Evolutionary conservation across 2,797 vertebrate genomes (phyloP).

Genomic region (Aeoliscus strigatus): DNA sequence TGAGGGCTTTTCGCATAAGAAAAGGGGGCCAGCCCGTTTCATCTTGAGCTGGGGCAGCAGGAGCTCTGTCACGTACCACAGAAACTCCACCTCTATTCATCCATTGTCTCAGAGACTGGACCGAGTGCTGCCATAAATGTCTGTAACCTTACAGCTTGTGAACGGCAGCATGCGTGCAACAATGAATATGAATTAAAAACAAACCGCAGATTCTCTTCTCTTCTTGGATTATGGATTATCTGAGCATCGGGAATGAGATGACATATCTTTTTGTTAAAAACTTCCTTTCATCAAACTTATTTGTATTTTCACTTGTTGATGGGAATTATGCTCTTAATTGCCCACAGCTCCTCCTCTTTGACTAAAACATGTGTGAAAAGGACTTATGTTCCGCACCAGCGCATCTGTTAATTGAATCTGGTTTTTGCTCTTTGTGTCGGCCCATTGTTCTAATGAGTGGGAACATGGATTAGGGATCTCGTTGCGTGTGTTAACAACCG

Average conservation of each 20-base stretch:
- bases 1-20: constrained; percentile 68
- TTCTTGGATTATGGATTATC: no score
- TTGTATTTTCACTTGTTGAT: constrained; percentile 18
- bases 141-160: constrained; percentile 41
- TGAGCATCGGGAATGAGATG: no score
- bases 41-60: constrained; percentile 71
- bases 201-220: no score
- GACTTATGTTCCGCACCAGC: constrained; percentile 48
- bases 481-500: constrained; percentile 70
- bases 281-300: constrained; percentile 2
- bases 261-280: neutral
- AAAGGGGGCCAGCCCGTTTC: constrained; percentile 72
- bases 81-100: constrained; percentile 68
- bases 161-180: constrained; percentile 49
- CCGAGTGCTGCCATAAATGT: constrained; percentile 68
- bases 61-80: constrained; percentile 69
- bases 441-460: constrained; percentile 73
- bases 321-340: constrained; percentile 8
- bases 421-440: constrained; percentile 57
- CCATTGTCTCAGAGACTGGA: constrained; percentile 66
- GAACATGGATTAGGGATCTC: constrained; percentile 72
- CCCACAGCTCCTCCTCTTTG: constrained; percentile 21
- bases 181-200: no score
- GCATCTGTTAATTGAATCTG: constrained; percentile 67
- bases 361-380: constrained; percentile 46